Conservation (phyloP, 2,113 vertebrate species). For the Carassius auratus region DNA sequence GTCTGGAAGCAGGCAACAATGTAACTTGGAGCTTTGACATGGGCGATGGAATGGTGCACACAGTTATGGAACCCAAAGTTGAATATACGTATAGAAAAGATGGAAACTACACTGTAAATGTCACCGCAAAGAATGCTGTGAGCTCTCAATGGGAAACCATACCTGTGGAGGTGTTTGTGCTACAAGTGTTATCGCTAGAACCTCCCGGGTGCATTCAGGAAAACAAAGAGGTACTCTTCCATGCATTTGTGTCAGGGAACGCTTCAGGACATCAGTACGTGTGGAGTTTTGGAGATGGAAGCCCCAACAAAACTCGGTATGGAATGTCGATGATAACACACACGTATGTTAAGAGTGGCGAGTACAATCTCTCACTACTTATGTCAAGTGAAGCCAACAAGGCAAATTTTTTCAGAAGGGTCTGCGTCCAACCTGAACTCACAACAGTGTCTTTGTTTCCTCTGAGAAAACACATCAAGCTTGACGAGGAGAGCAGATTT, state of each 20-base stretch:
- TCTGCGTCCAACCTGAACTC: slow-evolving; percentile 89
- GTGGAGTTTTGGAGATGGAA: slow-evolving; percentile 93
- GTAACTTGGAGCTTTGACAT: slow-evolving; percentile 90
- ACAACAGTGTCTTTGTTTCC: slow-evolving; percentile 78
- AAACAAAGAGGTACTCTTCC: slow-evolving; percentile 73
- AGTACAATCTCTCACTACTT: slow-evolving; percentile 80
- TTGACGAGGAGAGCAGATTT: slow-evolving; percentile 79
- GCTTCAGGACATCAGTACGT: slow-evolving; percentile 80
- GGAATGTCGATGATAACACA: slow-evolving; percentile 79
- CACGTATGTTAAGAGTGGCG: slow-evolving; percentile 80
- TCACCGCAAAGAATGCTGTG: slow-evolving; percentile 81
- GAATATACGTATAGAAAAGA: slow-evolving; percentile 82
- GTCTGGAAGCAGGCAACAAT: slow-evolving; percentile 80
- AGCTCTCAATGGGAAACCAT: slow-evolving; percentile 73
- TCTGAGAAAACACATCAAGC: slow-evolving; percentile 72
- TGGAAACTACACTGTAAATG: slow-evolving; percentile 85
- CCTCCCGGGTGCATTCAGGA: slow-evolving; percentile 82
- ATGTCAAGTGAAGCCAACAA: slow-evolving; percentile 87
- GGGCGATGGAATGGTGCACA: slow-evolving; percentile 82
- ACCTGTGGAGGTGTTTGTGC: slow-evolving; percentile 83
- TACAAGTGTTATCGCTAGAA: slow-evolving; percentile 87
- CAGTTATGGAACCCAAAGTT: slow-evolving; percentile 61
- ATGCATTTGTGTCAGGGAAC: slow-evolving; percentile 83
- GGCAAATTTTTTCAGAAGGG: slow-evolving; percentile 81
- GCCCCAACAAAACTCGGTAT: slow-evolving; percentile 70